These are phyloP conservation scores for Cylloceria caligata DNA, from an alignment of 2,888 invertebrate species.

Conservation along the genomic window DNA sequence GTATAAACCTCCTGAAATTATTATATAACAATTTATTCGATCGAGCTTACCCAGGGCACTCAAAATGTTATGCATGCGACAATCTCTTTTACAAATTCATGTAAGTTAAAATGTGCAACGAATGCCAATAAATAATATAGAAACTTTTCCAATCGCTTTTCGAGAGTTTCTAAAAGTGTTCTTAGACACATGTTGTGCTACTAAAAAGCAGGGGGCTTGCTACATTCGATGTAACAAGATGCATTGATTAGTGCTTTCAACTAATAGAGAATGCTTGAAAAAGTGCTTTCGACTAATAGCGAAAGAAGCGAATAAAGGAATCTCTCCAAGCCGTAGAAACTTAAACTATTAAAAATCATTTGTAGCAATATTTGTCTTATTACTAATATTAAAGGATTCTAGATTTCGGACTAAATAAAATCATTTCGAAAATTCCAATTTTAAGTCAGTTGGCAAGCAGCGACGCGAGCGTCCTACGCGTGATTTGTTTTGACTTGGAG, in stretches of 20 bases:
- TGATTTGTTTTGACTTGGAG: slow-evolving; percentile 82
- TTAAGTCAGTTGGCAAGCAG: neutral
- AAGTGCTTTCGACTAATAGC: neutral
- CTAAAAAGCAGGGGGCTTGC: too few relatives aligned
- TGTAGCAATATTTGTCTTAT: too few relatives aligned
- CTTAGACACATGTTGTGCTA: too few relatives aligned
- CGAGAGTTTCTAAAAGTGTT: neutral
- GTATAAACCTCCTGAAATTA: slow-evolving; percentile 81
- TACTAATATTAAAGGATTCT: neutral
- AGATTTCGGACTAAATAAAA: neutral
- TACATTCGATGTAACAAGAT: too few relatives aligned
- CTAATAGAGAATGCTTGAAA: too few relatives aligned
- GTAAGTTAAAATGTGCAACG: too few relatives aligned
- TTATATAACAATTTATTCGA: neutral
- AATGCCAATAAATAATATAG: too few relatives aligned
- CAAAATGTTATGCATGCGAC: neutral
- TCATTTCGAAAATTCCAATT: neutral
- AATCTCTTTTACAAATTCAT: too few relatives aligned
- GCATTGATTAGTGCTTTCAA: too few relatives aligned
- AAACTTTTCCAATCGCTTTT: neutral
- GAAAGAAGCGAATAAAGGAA: neutral
- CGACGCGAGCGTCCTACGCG: slow-evolving; percentile 49
- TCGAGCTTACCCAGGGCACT: neutral
- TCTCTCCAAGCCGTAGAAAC: neutral
- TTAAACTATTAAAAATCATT: too few relatives aligned